These are phyloP conservation scores for Mirounga angustirostris DNA, from an alignment of 2,113 vertebrate species.

Conservation along the genomic window DNA sequence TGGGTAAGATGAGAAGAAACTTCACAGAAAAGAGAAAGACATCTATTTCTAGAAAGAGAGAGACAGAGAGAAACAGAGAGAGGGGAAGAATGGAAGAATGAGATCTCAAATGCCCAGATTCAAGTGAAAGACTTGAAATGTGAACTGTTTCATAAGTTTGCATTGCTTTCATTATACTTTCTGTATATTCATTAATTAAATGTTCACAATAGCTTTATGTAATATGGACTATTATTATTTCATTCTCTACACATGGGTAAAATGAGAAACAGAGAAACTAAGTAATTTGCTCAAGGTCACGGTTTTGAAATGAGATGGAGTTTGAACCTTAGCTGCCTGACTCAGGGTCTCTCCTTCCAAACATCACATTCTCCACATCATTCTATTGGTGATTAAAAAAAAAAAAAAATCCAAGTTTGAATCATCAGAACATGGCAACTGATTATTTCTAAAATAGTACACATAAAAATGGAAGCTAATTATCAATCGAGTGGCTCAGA, in stretches of 20 bases:
- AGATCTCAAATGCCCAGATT: not conserved
- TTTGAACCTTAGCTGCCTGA: not conserved
- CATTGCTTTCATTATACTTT: not conserved
- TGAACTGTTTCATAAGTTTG: not conserved
- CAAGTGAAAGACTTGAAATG: not conserved
- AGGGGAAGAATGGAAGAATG: not conserved
- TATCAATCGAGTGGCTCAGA: not conserved
- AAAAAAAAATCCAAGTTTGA: not conserved
- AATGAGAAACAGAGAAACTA: not conserved
- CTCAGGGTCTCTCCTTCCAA: not conserved
- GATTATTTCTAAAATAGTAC: conserved; percentile 45
- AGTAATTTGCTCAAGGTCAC: not conserved
- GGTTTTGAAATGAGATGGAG: not conserved
- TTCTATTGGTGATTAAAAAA: not conserved
- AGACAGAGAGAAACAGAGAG: not conserved
- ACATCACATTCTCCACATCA: not conserved
- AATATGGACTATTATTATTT: not conserved
- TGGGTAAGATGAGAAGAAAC: not conserved
- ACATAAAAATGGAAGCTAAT: conserved; percentile 20
- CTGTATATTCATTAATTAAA: not conserved
- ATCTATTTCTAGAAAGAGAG: not conserved
- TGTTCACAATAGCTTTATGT: not conserved
- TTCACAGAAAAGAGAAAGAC: not conserved
- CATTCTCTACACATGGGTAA: not conserved
- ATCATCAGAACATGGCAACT: not conserved